These are phyloP conservation scores for Panulirus ornatus DNA, from an alignment of 1,140 invertebrate genomes.

Conservation along the genomic window DNA sequence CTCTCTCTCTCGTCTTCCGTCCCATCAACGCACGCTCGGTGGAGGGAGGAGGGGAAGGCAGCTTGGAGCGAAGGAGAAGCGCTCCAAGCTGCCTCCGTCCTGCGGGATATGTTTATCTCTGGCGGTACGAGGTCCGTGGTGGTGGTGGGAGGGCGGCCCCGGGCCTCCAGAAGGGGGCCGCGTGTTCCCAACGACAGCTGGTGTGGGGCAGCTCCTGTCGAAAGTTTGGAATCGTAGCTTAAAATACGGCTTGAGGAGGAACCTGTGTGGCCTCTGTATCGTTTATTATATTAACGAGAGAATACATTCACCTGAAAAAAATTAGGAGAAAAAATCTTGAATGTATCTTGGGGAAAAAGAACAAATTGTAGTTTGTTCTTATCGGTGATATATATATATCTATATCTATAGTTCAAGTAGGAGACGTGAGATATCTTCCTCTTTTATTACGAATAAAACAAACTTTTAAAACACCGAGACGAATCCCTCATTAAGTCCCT, in stretches of 20 bases:
- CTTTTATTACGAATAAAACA: background rate
- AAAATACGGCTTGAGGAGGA: background rate
- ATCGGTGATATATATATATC: too few species aligned
- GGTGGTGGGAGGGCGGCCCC: too few species aligned
- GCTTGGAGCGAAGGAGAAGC: background rate
- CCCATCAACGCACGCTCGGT: background rate
- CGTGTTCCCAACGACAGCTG: background rate
- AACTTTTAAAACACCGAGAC: background rate
- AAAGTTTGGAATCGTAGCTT: constrained; percentile 27
- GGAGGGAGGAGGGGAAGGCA: background rate
- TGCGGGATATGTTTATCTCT: background rate
- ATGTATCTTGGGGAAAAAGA: too few species aligned
- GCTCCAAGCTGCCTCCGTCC: background rate
- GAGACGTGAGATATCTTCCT: too few species aligned
- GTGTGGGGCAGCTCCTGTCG: background rate
- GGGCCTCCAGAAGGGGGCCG: background rate
- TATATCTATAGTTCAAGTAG: too few species aligned
- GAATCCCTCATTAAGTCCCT: background rate
- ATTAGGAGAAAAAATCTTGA: too few species aligned
- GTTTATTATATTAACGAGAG: too few species aligned
- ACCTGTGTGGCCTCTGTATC: background rate
- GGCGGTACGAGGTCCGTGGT: too few species aligned
- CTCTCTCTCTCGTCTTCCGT: background rate
- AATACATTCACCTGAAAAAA: too few species aligned
- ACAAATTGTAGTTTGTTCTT: too few species aligned